These are phyloP conservation scores for Prunella himalayana DNA, from an alignment of 2,113 vertebrate genomes.

Conservation along the genomic window DNA sequence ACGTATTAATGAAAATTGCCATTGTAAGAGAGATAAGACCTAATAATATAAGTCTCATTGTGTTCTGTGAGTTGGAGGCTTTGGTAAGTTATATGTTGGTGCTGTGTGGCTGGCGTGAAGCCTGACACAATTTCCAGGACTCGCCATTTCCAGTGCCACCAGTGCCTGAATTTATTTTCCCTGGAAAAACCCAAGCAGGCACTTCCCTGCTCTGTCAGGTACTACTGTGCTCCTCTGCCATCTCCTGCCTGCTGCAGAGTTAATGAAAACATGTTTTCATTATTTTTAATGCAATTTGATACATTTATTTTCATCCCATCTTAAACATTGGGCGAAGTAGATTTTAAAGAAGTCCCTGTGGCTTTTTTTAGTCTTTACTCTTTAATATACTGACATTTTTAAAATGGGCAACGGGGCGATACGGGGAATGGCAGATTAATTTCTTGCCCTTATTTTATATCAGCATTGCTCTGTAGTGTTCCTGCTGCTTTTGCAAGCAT, in stretches of 20 bases:
- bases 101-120: not conserved
- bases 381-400: not conserved
- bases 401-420: not conserved
- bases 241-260: not conserved
- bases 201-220: not conserved
- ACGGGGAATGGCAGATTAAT: not conserved
- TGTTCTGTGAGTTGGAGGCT: not conserved
- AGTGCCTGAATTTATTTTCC: not conserved
- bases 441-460: not conserved
- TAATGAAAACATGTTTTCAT: not conserved
- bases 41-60: conserved; percentile 43
- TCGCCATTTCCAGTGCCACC: not conserved
- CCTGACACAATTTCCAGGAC: not conserved
- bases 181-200: not conserved
- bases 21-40: conserved; percentile 47
- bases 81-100: not conserved
- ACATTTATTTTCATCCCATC: not conserved
- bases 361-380: not conserved
- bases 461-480: not conserved
- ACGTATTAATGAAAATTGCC: conserved; percentile 40
- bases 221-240: not conserved
- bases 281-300: not conserved
- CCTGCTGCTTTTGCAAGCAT: not conserved
- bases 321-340: accelerated
- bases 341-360: not conserved